phyloP scores from a whole-genome alignment of 2,113 vertebrate genomes.

The Chamaetylas fuelleborni region DNA sequence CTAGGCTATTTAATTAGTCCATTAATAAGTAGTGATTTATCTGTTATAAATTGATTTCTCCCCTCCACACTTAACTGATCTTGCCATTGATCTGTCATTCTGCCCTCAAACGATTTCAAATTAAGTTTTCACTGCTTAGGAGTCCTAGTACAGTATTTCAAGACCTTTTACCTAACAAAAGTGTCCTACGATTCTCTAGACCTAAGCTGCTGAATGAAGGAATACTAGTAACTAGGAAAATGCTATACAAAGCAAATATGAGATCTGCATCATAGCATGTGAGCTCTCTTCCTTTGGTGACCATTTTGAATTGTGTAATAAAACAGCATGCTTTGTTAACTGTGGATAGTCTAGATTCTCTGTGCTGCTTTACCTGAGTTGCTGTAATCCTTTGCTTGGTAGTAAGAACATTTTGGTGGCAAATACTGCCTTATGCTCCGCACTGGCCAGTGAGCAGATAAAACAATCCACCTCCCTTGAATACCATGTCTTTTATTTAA shows the following conservation, averaged over 20 bases:
- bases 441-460: neutral
- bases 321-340: neutral
- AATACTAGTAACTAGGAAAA: neutral
- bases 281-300: neutral
- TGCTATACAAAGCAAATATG: neutral
- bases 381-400: neutral
- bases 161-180: neutral
- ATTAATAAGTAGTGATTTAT: constrained; percentile 45
- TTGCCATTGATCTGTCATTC: constrained; percentile 16
- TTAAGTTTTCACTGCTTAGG: neutral
- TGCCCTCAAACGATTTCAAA: neutral
- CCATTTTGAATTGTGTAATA: neutral
- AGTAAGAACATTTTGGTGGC: neutral
- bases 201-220: neutral
- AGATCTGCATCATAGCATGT: neutral
- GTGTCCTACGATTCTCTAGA: neutral
- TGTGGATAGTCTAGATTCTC: neutral
- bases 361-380: neutral
- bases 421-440: neutral
- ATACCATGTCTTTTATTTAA: accelerated
- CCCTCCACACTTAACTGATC: constrained; percentile 1
- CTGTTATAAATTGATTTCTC: constrained; percentile 37
- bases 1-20: constrained; percentile 32
- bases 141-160: neutral
- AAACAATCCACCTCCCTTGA: neutral